Percentiles rank a stretch among this genome's conserved stretches.
Evolutionary conservation across 2,888 invertebrate species (phyloP).

Genomic region (Monoplex corrugatus): DNA sequence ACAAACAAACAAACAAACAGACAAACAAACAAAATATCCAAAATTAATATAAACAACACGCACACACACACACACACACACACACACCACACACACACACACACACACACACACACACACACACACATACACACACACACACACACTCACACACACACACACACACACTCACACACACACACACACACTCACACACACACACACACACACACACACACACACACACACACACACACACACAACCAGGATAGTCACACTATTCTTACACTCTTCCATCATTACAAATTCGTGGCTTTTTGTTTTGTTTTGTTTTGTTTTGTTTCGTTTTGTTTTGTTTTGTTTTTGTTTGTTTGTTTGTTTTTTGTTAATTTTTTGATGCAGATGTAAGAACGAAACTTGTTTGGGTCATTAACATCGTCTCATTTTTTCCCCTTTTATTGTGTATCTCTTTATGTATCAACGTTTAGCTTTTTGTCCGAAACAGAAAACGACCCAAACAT

Average conservation of each 20-base stretch:
- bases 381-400: too few relatives aligned
- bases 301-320: too few relatives aligned
- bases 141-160: background rate
- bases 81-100: background rate
- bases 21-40: background rate
- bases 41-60: background rate
- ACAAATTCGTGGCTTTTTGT: too few relatives aligned
- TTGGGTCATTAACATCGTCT: background rate
- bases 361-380: too few relatives aligned
- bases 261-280: background rate
- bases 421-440: background rate
- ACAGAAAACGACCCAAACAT: too few relatives aligned
- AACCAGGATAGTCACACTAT: background rate
- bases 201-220: slow-evolving; percentile 10
- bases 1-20: background rate
- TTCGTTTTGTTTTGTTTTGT: too few relatives aligned
- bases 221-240: background rate
- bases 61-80: background rate
- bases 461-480: too few relatives aligned
- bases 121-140: background rate
- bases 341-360: too few relatives aligned
- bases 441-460: too few relatives aligned
- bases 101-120: background rate
- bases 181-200: background rate
- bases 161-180: background rate